Evolutionary conservation across 2,113 vertebrate species (phyloP), one percentile per base, ranked within the genome.

Genomic region (Genyomyrus donnyi): DNA sequence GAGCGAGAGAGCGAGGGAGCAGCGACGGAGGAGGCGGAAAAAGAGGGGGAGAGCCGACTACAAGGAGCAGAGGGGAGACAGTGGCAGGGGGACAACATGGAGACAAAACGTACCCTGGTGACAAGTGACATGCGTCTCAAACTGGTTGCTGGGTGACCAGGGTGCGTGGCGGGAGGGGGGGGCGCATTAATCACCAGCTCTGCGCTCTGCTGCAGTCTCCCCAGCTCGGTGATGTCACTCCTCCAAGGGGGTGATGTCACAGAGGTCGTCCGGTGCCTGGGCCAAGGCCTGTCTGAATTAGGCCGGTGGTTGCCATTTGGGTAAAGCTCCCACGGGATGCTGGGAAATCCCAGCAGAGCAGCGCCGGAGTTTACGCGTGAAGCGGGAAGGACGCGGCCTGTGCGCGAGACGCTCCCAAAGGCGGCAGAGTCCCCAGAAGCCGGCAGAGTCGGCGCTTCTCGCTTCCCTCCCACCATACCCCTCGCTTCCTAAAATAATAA

Each of bases 1-100:
- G 62, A 62, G n/a, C 15, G 31, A 48, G 9, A 70, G 46, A 74
- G 88, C n/a, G 15, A 48, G 10, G 62, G 46, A 74, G 88, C 11
- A 89, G 86, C 48, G 56, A 88, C 45, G n/a, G 88, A 85, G 87
- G 56, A 66, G 56, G 56, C 6, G 56, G 50, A 49, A 87, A 19
- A 87, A 53, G 85, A 3, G 74, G 87, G 42, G 11, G 46, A 52
- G 58, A 90, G 85, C 17, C 3, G 9, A 15, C 49, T 21, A 7
- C 80, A 10, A 35, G 42, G 80, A 42, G 77, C n/a, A 48, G 58
- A 88, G n/a, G 7, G 48, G 85, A 49, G 88, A 42, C 35, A 19
- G n/a, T 1, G n/a, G 27, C 27, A 5, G 66, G 66, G 27, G 66
- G 3, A 17, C 15, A 8, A n/a, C 21, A 1, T n/a, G 56, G 7